Percentiles rank a stretch among this genome's conserved stretches.
These are phyloP conservation scores for Echiichthys vipera DNA, from an alignment of 2,797 vertebrate species.

Conservation along the genomic window DNA sequence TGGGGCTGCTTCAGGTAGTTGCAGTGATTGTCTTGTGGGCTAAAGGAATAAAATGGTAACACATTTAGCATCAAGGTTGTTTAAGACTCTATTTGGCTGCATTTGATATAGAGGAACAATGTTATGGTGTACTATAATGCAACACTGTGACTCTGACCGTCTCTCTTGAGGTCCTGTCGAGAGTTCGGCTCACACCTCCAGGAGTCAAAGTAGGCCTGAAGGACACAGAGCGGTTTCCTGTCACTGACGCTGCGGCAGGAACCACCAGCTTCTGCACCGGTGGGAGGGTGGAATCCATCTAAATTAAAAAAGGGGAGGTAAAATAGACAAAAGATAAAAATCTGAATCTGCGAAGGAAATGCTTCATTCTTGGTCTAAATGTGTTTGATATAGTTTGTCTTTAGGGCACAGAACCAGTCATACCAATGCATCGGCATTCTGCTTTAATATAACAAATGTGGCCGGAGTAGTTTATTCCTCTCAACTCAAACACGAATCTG, in stretches of 20 bases:
- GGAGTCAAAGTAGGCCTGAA: conserved; percentile 93
- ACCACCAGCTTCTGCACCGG: conserved; percentile 93
- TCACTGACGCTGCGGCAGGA: conserved; percentile 84
- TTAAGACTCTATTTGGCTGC: not conserved
- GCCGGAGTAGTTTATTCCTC: not conserved
- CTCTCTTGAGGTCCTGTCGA: conserved; percentile 86
- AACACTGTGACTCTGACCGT: conserved; percentile 81
- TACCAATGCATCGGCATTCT: not conserved
- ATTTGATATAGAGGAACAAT: not conserved
- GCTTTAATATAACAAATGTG: not conserved
- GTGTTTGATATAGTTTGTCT: not conserved
- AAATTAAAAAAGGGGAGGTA: conserved; percentile 26
- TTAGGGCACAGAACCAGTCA: not conserved
- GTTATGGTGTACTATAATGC: not conserved
- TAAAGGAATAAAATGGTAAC: conserved; percentile 39
- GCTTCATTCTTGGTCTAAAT: not conserved
- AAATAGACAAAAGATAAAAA: not conserved
- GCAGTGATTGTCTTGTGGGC: conserved; percentile 80
- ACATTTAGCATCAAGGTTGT: not conserved
- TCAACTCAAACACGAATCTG: not conserved
- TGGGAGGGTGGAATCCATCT: conserved; percentile 89
- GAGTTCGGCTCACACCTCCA: conserved; percentile 80
- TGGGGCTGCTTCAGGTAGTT: conserved; percentile 66
- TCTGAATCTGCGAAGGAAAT: not conserved
- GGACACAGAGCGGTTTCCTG: conserved; percentile 87